Base-by-base conservation (phyloP, 2,888 invertebrate species). In the Cephonodes hylas region DNA sequence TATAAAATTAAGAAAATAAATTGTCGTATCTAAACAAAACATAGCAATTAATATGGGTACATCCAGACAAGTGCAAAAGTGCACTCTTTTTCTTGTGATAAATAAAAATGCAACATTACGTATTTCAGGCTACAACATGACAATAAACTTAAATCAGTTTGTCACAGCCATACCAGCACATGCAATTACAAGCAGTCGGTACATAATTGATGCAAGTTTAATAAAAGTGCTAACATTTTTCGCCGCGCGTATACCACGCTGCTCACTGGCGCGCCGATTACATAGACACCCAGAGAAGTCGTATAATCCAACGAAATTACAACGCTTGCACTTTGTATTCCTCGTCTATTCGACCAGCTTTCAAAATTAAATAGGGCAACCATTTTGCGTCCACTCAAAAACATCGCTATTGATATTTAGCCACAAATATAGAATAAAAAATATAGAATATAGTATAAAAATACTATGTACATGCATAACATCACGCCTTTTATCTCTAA, bases 231-330 rank as follows among this genome's bases (percentile, higher is more conserved):
- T 44, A 18, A 44, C 18, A 13, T 4, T 45, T 45, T 22, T 45
- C 13, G 22, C 27, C 27, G 58, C 15, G 23, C 42, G 10, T 18
- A 10, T 44, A 64, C 62, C 69, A 69, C 68, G 71, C 60, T 68
- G 71, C 60, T 68, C 63, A 42, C 13, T 48, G 23, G 63, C 69
- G 70, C 69, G 67, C 69, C 70, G 75, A 79, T 73, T 69, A 69
- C 66, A 69, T 64, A 64, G 59, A 64, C 61, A 60, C 63, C 44
- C 15, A 60, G 56, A 60, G 64, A 65, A 60, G 22, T 38, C 38
- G 38, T 61, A 60, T 61, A 61, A 66, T 64, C 53, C 42, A 59
- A 15, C 27, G 27, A 44, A 27, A 59, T 59, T 57, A 42, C 22
- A 61, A 63, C 25, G 61, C 63, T 60, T 53, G 60, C 31, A 44